Conservation (phyloP, 2,797 vertebrate species). For the Parauchenoglanis ngamensis region DNA sequence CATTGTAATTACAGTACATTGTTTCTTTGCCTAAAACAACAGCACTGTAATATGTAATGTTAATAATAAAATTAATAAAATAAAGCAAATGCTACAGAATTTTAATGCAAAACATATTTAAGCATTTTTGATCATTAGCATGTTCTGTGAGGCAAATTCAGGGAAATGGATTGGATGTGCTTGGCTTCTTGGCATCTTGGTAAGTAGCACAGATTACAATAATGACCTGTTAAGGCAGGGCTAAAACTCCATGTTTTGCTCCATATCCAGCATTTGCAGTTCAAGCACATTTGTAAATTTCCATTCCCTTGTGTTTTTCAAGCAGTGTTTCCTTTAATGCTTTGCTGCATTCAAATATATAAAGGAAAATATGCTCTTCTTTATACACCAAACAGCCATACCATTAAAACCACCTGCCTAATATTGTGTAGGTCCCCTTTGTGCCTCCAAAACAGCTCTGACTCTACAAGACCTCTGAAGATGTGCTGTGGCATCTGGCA, state of each 20-base stretch:
- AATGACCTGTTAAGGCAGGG: constrained; percentile 68
- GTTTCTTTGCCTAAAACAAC: neutral
- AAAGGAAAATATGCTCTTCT: constrained; percentile 14
- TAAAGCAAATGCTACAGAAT: neutral
- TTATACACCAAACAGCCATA: neutral
- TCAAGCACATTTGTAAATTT: constrained; percentile 64
- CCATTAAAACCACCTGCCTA: too few species aligned
- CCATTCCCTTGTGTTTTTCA: constrained; percentile 52
- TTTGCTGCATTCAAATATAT: constrained; percentile 12
- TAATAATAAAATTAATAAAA: neutral
- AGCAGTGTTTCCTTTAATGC: constrained; percentile 37
- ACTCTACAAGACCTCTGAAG: too few species aligned
- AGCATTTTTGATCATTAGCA: constrained; percentile 64
- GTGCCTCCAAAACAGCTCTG: too few species aligned
- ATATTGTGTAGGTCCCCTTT: too few species aligned
- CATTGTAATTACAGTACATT: too few species aligned
- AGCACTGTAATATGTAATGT: neutral
- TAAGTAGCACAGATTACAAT: constrained; percentile 74
- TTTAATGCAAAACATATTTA: constrained; percentile 16
- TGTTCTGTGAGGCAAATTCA: constrained; percentile 59
- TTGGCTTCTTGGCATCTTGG: constrained; percentile 72
- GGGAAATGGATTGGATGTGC: constrained; percentile 67
- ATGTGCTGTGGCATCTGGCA: too few species aligned
- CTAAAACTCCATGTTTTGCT: constrained; percentile 64
- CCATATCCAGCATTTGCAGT: constrained; percentile 67